Evolutionary conservation across 2,888 invertebrate genomes (phyloP), one percentile per base, ranked within the genome.

Genomic region (Scaptomyza caliginosa): DNA sequence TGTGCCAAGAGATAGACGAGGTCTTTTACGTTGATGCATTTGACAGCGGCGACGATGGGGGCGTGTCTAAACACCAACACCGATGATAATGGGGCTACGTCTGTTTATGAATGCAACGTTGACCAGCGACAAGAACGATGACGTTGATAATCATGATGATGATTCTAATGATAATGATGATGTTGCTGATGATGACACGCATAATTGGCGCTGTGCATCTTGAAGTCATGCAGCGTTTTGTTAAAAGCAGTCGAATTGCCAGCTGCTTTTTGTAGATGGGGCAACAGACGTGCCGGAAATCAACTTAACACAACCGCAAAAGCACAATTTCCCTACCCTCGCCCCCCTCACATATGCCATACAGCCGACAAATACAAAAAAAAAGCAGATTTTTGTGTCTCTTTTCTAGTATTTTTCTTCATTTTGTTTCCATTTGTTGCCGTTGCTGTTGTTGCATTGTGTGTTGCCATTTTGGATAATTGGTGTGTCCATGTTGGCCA

Each of bases 221-320:
- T 77, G 65, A 51, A 57, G 36, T 70, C 52, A 43, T 45, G 62
- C 46, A 42, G 38, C 39, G 51, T 28, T 48, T 28, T 26, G 30
- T 28, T 43, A 26, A 36, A 16, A 10, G 49, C 8, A 19, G 8
- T 19, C 1, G 48, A 51, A 28, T 19, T 23, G 23, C 43, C 43
- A n/a, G 6, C 24, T 32, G 30, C 32, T 17, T 26, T 45, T 34
- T 19, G 34, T 17, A 17, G 46, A 21, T n/a, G 23, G 51, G 40
- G 21, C 45, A 36, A 46, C 77, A 66, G 71, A 84, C 76, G 68
- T 76, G 76, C 73, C 85, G 88, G 88, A 88, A 85, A 87, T 88
- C 87, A 81, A 85, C 87, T 86, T 76, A 81, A 71, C 76, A 74
- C 70, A 86, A 88, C 84, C 84, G 85, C 88, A 88, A 87, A 85